These are phyloP conservation scores for Erebia palarica DNA, from an alignment of 2,888 invertebrate genomes.

Conservation along the genomic window DNA sequence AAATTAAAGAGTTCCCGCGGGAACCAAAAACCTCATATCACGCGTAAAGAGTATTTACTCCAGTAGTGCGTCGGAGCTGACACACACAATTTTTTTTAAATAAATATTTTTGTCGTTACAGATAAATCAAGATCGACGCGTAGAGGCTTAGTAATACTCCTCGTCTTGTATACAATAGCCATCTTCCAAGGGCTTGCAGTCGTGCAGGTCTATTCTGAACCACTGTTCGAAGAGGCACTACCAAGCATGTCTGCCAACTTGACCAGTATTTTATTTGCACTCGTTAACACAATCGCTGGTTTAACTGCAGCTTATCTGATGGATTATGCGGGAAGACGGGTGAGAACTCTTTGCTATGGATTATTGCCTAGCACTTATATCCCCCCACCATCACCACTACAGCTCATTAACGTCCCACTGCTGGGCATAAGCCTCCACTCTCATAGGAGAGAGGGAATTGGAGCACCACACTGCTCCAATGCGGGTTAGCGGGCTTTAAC, in stretches of 20 bases:
- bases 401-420: no score
- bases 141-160: conserved; percentile 49
- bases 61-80: no score
- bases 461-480: no score
- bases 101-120: conserved; percentile 42
- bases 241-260: conserved; percentile 60
- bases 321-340: conserved; percentile 62
- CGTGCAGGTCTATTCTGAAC: conserved; percentile 66
- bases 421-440: no score
- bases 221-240: conserved; percentile 60
- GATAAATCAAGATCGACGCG: conserved; percentile 62
- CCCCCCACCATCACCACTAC: no score
- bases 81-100: background rate
- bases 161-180: conserved; percentile 52
- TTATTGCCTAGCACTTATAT: background rate
- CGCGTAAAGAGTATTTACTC: no score
- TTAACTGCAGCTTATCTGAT: conserved; percentile 59
- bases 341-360: conserved; percentile 41
- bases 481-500: no score
- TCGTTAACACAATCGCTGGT: conserved; percentile 51
- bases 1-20: no score
- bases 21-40: no score
- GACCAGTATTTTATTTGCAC: conserved; percentile 57
- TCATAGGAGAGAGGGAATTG: no score
- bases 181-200: conserved; percentile 67